phyloP scores from a whole-genome alignment of 2,113 vertebrate genomes.

The Percopsis transmontana region DNA sequence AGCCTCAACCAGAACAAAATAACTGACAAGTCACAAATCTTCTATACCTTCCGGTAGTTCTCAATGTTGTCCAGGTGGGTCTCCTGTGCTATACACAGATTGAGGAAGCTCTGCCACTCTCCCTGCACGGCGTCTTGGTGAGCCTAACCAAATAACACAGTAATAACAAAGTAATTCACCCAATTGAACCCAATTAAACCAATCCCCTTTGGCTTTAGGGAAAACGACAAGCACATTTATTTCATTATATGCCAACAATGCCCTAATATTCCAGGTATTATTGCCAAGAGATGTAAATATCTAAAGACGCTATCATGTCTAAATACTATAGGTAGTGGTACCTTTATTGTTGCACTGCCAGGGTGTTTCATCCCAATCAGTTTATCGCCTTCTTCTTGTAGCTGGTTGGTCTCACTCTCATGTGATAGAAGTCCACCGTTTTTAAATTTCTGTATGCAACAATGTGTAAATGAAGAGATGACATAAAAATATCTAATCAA shows the following conservation, averaged over 20 bases:
- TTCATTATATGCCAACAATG: not conserved
- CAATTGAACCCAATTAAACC: not conserved
- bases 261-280: not conserved
- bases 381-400: conserved; percentile 83
- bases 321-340: conserved; percentile 53
- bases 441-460: conserved; percentile 85
- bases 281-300: not conserved
- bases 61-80: conserved; percentile 86
- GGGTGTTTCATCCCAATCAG: conserved; percentile 85
- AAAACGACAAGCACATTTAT: not conserved
- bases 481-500: not conserved
- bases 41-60: conserved; percentile 84
- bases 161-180: not conserved
- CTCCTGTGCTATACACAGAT: conserved; percentile 92
- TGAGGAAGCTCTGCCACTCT: conserved; percentile 93
- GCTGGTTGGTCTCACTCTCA: conserved; percentile 82
- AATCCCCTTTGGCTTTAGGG: not conserved
- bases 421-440: conserved; percentile 81
- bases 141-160: conserved; percentile 67
- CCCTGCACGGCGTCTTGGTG: conserved; percentile 83
- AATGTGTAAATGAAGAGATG: not conserved
- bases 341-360: conserved; percentile 81
- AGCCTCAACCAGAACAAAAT: not conserved
- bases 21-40: not conserved
- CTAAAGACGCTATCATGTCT: too few relatives aligned